phyloP scores from a whole-genome alignment of 1,140 invertebrate species.

The Drosophila mauritiana region DNA sequence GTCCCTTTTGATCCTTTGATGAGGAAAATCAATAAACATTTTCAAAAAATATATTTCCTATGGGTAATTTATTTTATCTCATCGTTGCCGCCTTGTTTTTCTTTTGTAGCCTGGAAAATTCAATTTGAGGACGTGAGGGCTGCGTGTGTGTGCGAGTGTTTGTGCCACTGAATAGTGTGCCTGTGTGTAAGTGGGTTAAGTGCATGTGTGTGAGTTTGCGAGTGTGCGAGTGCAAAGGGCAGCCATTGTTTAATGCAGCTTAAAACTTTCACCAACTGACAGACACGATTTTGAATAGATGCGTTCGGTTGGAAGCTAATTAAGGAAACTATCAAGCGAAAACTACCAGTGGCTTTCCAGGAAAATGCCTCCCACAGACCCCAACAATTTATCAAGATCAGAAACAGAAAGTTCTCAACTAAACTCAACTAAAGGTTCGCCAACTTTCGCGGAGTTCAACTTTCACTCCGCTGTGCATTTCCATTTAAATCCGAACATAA shows the following conservation, averaged over 20 bases:
- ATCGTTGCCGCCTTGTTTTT: slow-evolving; percentile 51
- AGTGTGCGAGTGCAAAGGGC: not conserved
- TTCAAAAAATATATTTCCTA: slow-evolving; percentile 53
- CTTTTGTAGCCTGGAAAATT: slow-evolving; percentile 69
- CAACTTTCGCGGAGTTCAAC: slow-evolving; percentile 15
- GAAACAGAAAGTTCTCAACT: slow-evolving; percentile 30
- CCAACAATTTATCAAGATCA: slow-evolving; percentile 18
- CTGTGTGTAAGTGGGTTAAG: slow-evolving; percentile 48
- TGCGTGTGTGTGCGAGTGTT: slow-evolving; percentile 10
- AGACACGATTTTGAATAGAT: slow-evolving; percentile 40
- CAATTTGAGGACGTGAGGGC: slow-evolving; percentile 56
- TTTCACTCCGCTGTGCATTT: not conserved
- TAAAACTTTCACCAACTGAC: slow-evolving; percentile 56
- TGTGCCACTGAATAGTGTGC: slow-evolving; percentile 17
- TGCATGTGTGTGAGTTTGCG: slow-evolving; percentile 10
- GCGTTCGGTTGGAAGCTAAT: slow-evolving; percentile 42
- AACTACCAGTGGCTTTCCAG: not conserved
- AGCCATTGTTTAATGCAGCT: slow-evolving; percentile 53
- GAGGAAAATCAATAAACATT: slow-evolving; percentile 69
- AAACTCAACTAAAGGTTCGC: not conserved
- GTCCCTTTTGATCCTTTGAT: slow-evolving; percentile 13
- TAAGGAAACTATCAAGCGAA: slow-evolving; percentile 34
- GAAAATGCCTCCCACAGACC: not conserved
- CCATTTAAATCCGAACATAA: not conserved
- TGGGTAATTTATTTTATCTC: slow-evolving; percentile 62